These are phyloP conservation scores for Salvator merianae DNA, from an alignment of 2,113 vertebrate species.

Conservation along the genomic window DNA sequence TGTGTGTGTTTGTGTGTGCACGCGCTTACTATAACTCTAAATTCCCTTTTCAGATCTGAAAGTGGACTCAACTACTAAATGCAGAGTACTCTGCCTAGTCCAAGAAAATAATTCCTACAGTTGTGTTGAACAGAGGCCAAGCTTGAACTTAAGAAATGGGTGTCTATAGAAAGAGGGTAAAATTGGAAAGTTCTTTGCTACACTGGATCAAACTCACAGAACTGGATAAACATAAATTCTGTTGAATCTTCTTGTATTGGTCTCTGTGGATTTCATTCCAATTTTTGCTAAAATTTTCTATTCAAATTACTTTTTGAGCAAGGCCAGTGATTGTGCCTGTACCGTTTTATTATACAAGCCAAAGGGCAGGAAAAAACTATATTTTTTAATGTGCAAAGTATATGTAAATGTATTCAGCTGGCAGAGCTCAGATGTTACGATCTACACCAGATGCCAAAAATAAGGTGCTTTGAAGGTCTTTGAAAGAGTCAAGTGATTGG, in stretches of 20 bases:
- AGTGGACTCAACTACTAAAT: no score
- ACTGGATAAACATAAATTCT: not conserved
- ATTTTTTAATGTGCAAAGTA: slow-evolving; percentile 9
- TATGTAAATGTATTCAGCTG: slow-evolving; percentile 18
- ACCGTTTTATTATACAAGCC: slow-evolving; percentile 18
- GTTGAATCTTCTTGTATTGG: slow-evolving; percentile 1
- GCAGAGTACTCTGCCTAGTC: not conserved
- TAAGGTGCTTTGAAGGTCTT: slow-evolving; percentile 52
- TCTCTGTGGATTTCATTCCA: slow-evolving; percentile 9
- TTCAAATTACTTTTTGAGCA: not conserved
- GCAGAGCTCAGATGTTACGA: not conserved
- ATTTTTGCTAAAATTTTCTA: not conserved
- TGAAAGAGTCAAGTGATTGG: slow-evolving; percentile 16
- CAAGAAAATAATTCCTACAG: not conserved
- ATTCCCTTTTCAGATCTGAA: not conserved
- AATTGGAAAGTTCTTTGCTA: not conserved
- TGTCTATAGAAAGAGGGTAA: not conserved
- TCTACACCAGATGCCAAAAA: slow-evolving; percentile 36
- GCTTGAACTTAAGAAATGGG: not conserved
- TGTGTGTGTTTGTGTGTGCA: no score
- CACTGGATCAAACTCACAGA: not conserved
- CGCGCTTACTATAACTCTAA: no score
- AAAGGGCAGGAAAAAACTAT: slow-evolving; percentile 34
- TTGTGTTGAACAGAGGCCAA: not conserved
- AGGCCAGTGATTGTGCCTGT: not conserved